These are phyloP conservation scores for Fregetta grallaria DNA, from an alignment of 2,113 vertebrate genomes.

Conservation along the genomic window DNA sequence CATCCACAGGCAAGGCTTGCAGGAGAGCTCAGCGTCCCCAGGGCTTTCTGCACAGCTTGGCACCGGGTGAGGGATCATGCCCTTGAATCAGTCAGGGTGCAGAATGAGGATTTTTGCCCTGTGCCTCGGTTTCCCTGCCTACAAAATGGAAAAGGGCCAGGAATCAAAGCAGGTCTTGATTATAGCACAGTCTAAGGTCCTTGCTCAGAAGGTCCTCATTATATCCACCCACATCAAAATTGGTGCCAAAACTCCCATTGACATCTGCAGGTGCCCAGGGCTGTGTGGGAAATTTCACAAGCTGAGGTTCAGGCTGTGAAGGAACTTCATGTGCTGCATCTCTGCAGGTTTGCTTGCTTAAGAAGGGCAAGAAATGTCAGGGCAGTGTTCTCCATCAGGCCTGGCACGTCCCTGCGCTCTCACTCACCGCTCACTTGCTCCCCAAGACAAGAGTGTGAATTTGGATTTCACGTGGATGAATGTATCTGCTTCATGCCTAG, in stretches of 20 bases:
- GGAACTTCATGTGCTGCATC: background rate
- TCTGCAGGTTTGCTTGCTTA: background rate
- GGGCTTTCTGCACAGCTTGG: background rate
- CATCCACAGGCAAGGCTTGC: background rate
- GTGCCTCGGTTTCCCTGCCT: background rate
- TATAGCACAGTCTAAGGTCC: background rate
- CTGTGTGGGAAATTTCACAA: background rate
- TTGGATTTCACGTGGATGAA: background rate
- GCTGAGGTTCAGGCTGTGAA: background rate
- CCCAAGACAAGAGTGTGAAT: background rate
- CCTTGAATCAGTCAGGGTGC: background rate
- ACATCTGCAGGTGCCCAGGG: background rate
- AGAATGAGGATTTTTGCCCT: background rate
- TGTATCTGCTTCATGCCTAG: rapidly evolving
- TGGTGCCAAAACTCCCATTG: background rate
- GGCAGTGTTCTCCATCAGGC: background rate
- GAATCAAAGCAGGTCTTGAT: background rate
- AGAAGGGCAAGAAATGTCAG: background rate
- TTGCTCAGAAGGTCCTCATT: background rate
- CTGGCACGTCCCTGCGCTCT: background rate
- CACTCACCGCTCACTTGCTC: background rate
- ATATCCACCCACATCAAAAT: background rate
- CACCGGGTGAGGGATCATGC: background rate
- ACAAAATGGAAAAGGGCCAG: background rate
- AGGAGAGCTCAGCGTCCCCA: background rate